Conservation (phyloP, 30 jellyfish, hydroid and myxozoan genomes). For the Aurelia aurita region DNA sequence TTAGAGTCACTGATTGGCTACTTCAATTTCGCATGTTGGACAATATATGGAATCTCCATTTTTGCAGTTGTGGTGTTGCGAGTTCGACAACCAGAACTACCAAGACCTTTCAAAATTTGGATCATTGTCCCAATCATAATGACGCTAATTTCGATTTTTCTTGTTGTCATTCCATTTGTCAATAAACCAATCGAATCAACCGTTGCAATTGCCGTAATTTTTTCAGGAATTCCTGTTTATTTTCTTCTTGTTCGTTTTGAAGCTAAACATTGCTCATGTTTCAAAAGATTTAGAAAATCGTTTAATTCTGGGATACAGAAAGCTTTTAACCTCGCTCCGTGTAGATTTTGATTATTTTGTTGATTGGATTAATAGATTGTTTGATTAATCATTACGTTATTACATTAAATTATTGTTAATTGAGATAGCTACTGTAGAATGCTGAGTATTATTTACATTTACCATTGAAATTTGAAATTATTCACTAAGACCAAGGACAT, state of each 20-base stretch:
- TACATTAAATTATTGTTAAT: no score
- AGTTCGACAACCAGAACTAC: slow-evolving; percentile 47
- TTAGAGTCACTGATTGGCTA: slow-evolving; percentile 62
- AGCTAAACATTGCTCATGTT: slow-evolving; percentile 9
- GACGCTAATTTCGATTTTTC: slow-evolving; percentile 56
- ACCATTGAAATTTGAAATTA: no score
- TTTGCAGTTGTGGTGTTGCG: slow-evolving; percentile 81
- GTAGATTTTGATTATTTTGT: neutral
- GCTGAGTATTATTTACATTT: no score
- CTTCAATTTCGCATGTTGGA: slow-evolving; percentile 71
- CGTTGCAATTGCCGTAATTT: slow-evolving; percentile 35
- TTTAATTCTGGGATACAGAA: slow-evolving; percentile 10
- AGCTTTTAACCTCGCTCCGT: slow-evolving; percentile 52
- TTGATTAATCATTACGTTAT: no score
- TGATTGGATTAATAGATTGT: neutral
- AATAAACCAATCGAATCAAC: slow-evolving; percentile 54
- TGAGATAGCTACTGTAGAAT: no score
- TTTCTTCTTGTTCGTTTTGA: slow-evolving; percentile 33
- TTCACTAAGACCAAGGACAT: no score
- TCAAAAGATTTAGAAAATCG: neutral
- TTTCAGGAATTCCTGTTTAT: slow-evolving; percentile 71
- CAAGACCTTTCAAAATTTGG: slow-evolving; percentile 79
- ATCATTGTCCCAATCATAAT: slow-evolving; percentile 65
- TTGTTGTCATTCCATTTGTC: slow-evolving; percentile 64
- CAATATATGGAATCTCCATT: slow-evolving; percentile 57